Percentiles rank a stretch among this genome's conserved stretches.
Conservation (phyloP, 1,140 invertebrate species). For the Leptopilina boulardi region DNA sequence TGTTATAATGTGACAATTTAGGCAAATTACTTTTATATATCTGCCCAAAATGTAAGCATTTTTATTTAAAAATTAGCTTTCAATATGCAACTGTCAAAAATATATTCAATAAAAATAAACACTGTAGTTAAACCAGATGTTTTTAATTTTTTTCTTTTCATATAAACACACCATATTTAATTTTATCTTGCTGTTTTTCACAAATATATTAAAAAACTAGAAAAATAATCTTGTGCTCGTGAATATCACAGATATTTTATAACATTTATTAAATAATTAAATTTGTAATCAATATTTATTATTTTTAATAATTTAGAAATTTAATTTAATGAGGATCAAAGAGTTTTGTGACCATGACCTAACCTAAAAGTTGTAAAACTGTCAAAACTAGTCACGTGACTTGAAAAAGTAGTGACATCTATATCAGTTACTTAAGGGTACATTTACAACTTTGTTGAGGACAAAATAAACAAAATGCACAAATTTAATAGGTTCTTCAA, state of each 20-base stretch:
- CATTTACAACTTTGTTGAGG: no score
- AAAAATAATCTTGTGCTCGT: not conserved
- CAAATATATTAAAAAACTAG: not conserved
- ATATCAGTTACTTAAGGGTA: no score
- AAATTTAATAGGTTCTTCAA: no score
- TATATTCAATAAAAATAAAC: not conserved
- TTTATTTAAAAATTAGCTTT: not conserved
- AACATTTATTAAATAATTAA: not conserved
- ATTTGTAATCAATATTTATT: not conserved
- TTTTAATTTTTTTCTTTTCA: not conserved
- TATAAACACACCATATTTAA: not conserved
- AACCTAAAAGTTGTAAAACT: no score
- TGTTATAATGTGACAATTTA: no score
- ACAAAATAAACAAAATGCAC: no score
- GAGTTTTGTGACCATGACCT: not conserved
- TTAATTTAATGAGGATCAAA: no score
- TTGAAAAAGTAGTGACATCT: no score
- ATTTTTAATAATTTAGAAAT: not conserved
- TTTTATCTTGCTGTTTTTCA: not conserved
- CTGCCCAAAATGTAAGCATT: no score
- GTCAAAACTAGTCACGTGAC: no score
- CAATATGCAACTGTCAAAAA: not conserved
- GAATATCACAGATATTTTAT: conserved; percentile 9
- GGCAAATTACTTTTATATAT: no score
- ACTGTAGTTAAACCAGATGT: no score